Evolutionary conservation across 1,140 invertebrate species (phyloP), one percentile per base, ranked within the genome.

Genomic region (Hyposmocoma kahamanoa): DNA sequence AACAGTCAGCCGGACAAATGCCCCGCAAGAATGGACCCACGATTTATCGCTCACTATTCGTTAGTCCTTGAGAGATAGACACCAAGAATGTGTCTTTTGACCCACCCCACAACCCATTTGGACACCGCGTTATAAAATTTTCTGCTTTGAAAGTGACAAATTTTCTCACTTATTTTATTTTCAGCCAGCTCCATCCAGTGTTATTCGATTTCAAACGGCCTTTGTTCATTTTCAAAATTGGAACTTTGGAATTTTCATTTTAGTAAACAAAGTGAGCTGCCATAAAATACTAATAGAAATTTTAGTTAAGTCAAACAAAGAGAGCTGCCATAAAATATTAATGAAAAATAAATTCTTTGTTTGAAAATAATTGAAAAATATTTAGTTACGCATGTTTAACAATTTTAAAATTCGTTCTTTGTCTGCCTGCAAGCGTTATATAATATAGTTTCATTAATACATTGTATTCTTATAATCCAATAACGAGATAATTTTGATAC

Each of bases 1-100:
- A 39, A 30, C 49, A 58, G 56, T 60, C 62, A 60, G 49, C 43
- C 39, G 59, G 59, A 60, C 63, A 67, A 67, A 67, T 62, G 56
- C 51, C 53, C 42, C 50, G 42, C 56, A 52, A 58, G 63, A 62
- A 62, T 56, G 56, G 59, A 39, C 43, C 45, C 44, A 45, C 45
- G 57, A 67, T 67, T 67, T 62, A 67, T 59, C 41, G 47, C 49
- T 20, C n/a, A 44, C 56, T 44, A 67, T 67, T 54, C 50, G 63
- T 67, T 57, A 66, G 32, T 18, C 24, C 42, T 39, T 34, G 20
- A 18, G 20, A 39, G 42, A 50, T 21, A 19, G 42, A 30, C 42
- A 11, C 30, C 19, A 20, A 30, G 43, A 46, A 52, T 52, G 42
- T 50, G 22, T 28, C 24, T 28, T 17, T 36, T 36, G 32, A 26